These are phyloP conservation scores for Hemaris fuciformis DNA, from an alignment of 2,888 invertebrate species.

Conservation along the genomic window DNA sequence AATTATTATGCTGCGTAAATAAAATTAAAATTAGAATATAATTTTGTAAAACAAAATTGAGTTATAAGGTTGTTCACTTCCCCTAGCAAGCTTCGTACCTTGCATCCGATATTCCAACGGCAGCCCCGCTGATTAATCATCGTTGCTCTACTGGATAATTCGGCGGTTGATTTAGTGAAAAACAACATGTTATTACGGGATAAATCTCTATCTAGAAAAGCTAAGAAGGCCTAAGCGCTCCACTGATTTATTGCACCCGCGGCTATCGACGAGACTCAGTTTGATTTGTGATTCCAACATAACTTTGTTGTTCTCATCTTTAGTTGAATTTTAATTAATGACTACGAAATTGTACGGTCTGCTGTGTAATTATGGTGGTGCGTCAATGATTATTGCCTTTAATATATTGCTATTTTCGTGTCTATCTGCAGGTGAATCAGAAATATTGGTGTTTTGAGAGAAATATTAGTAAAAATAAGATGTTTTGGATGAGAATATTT, in stretches of 20 bases:
- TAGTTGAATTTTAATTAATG: conserved; percentile 79
- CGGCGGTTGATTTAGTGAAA: conserved; percentile 81
- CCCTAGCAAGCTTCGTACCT: background rate
- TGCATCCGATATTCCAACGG: conserved; percentile 63
- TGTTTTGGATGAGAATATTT: background rate
- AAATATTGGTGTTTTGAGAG: background rate
- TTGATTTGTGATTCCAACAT: conserved; percentile 73
- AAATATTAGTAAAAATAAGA: background rate
- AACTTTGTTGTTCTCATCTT: conserved; percentile 71
- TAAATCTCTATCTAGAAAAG: conserved; percentile 82
- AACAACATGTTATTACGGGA: conserved; percentile 80
- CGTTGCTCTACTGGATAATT: conserved; percentile 79
- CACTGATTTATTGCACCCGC: conserved; percentile 71
- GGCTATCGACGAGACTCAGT: conserved; percentile 66
- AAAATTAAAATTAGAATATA: too few species aligned
- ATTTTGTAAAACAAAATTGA: too few species aligned
- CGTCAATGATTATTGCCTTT: conserved; percentile 74
- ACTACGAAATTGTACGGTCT: conserved; percentile 71
- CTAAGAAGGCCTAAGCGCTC: conserved; percentile 80
- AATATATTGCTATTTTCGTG: conserved; percentile 52
- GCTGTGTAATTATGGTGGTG: conserved; percentile 67
- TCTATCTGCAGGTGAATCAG: conserved; percentile 39
- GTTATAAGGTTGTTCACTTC: too few species aligned
- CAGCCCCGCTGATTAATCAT: conserved; percentile 76
- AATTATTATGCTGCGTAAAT: too few species aligned